Percentiles rank a stretch among this genome's conserved stretches.
phyloP scores from a whole-genome alignment of 2,797 vertebrate genomes.

The Pangasius sanitwongsei region DNA sequence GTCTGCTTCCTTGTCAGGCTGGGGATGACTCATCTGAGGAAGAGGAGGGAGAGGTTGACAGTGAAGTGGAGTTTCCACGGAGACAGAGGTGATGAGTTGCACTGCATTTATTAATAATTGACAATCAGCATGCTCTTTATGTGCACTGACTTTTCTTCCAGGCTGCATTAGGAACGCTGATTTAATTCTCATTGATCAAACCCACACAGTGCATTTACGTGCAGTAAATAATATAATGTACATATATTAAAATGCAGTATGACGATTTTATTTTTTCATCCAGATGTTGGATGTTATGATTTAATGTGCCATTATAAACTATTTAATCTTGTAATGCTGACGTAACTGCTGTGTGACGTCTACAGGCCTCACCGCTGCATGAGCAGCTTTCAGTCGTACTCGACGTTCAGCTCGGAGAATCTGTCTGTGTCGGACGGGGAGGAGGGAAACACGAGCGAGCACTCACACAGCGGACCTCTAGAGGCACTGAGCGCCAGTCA shows the following conservation, averaged over 20 bases:
- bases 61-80: conserved; percentile 98
- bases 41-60: conserved; percentile 98
- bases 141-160: neutral
- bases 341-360: conserved; percentile 1
- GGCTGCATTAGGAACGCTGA: neutral
- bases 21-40: conserved; percentile 97
- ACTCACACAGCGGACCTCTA: conserved; percentile 88
- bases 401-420: conserved; percentile 98
- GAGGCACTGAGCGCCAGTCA: conserved; percentile 83
- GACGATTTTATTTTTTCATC: neutral
- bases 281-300: neutral
- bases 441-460: conserved; percentile 98
- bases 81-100: conserved; percentile 86
- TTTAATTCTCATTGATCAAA: neutral
- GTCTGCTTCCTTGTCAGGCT: conserved; percentile 70
- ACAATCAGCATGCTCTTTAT: conserved; percentile 3
- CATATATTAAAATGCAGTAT: neutral
- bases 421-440: conserved; percentile 96
- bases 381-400: conserved; percentile 96
- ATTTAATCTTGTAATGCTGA: neutral
- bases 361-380: conserved; percentile 92
- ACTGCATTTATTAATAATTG: conserved; percentile 45
- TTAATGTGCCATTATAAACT: neutral
- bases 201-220: neutral
- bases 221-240: neutral